Base-by-base conservation (phyloP, 2,888 invertebrate genomes). In the Lepidochitona cinerea region DNA sequence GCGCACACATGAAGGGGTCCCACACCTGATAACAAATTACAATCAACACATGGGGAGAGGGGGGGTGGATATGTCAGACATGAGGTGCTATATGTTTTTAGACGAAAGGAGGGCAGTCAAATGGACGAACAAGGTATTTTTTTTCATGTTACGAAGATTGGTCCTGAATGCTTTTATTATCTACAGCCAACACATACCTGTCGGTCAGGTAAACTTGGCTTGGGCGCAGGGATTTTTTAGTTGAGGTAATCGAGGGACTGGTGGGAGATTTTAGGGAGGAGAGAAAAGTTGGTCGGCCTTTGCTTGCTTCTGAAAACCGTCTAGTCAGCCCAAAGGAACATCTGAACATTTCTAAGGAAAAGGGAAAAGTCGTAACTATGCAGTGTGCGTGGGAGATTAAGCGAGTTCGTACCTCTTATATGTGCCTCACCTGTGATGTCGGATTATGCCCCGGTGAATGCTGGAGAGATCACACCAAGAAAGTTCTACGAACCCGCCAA, bases 11-110 rank as follows among this genome's bases (percentile, higher is more conserved):
- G 7, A 18, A 59, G 26, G 59, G 9, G 59, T 59, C 7, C 59
- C 59, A 14, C 59, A 59, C 9, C 12, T 59, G 29, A 59, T 26
- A 26, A 59, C 23, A 9, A 59, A 59, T 59, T 59, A 59, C 29
- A 59, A 59, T 59, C 9, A 59, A 26, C 29, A 59, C n/a, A 59
- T 59, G 59, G 59, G 59, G n/a, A n/a, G n/a, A n/a, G n/a, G n/a
- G 7, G 59, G 59, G n/a, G 59, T 59, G 7, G 59, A 59, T 26
- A 59, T 59, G 59, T 14, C 59, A 14, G 29, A 59, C 59, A 18
- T 26, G 29, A 26, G 59, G 9, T 26, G 23, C 9, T 59, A 59
- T 23, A 59, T 59, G 59, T 59, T 59, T 23, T 26, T 59, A 9
- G 59, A 59, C 23, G 59, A 59, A 59, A 26, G 59, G 12, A 18